A percentile compares a stretch with the other conserved stretches of the same genome.
phyloP scores from a whole-genome alignment of 2,888 invertebrate species.

The Notodonta dromedarius region DNA sequence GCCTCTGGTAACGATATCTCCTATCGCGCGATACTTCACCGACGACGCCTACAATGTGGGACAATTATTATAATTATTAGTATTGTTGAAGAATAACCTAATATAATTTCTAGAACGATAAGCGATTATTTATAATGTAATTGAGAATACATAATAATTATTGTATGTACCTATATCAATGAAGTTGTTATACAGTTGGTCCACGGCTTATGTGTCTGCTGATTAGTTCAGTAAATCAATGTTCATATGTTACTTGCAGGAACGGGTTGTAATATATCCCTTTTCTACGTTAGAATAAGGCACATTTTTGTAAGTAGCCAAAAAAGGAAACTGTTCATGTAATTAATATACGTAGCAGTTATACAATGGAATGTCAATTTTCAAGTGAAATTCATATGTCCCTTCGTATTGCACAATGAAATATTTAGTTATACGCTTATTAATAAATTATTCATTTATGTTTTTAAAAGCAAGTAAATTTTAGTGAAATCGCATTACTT shows the following conservation, averaged over 20 bases:
- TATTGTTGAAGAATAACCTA: constrained; percentile 39
- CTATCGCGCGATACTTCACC: not conserved
- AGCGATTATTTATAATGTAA: constrained; percentile 35
- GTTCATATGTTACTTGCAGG: constrained; percentile 20
- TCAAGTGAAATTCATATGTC: constrained; percentile 19
- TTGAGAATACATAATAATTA: constrained; percentile 10
- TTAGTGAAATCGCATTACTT: constrained; percentile 36
- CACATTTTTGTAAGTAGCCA: constrained; percentile 22
- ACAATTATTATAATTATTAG: not conserved
- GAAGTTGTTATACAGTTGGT: constrained; percentile 25
- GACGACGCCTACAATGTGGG: not conserved
- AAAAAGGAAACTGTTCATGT: not conserved
- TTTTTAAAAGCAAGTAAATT: constrained; percentile 36
- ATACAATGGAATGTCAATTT: constrained; percentile 35
- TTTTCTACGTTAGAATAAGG: constrained; percentile 1
- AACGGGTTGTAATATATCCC: constrained; percentile 20
- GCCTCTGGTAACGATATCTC: not conserved
- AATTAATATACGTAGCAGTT: constrained; percentile 17
- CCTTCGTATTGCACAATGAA: constrained; percentile 42
- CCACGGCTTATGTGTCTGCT: constrained; percentile 34
- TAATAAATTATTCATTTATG: constrained; percentile 18
- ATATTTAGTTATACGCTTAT: constrained; percentile 17
- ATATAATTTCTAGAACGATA: constrained; percentile 39
- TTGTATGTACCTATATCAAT: constrained; percentile 23
- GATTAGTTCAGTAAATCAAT: constrained; percentile 22